Conservation (phyloP, 2,113 vertebrate species). For the Rhombomys opimus region DNA sequence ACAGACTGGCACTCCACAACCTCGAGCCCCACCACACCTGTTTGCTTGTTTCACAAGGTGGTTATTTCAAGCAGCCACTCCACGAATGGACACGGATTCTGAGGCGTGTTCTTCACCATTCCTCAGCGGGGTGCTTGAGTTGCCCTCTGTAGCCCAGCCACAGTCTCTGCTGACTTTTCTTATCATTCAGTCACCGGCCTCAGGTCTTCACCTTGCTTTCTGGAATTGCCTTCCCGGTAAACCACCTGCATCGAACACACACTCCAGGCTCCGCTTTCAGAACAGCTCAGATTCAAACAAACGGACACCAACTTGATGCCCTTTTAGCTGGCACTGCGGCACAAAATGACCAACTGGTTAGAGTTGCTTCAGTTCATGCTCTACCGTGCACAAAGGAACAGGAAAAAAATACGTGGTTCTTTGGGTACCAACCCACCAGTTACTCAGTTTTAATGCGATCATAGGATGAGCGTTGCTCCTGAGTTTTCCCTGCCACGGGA, state of each 20-base stretch:
- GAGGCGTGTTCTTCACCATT: not conserved
- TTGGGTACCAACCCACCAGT: not conserved
- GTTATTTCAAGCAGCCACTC: too few species aligned
- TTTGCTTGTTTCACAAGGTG: too few species aligned
- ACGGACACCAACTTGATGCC: not conserved
- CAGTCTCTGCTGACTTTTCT: not conserved
- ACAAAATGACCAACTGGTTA: not conserved
- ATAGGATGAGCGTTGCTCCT: not conserved
- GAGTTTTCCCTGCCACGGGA: not conserved
- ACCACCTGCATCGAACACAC: not conserved
- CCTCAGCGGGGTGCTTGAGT: not conserved
- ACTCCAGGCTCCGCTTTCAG: not conserved
- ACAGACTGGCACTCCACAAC: not conserved
- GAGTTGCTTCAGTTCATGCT: not conserved
- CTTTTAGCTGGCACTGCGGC: not conserved
- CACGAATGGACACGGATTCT: rapidly evolving
- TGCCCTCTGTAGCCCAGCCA: too few species aligned
- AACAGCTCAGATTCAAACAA: not conserved
- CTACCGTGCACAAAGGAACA: rapidly evolving
- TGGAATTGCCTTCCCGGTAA: not conserved
- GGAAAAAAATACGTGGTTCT: too few species aligned
- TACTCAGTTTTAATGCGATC: not conserved
- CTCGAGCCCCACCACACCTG: not conserved
- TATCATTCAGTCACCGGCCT: not conserved
- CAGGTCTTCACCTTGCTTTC: not conserved